Conservation (phyloP, 35 echinoderm and acorn worm genomes). For the Nesometra sesokonis region DNA sequence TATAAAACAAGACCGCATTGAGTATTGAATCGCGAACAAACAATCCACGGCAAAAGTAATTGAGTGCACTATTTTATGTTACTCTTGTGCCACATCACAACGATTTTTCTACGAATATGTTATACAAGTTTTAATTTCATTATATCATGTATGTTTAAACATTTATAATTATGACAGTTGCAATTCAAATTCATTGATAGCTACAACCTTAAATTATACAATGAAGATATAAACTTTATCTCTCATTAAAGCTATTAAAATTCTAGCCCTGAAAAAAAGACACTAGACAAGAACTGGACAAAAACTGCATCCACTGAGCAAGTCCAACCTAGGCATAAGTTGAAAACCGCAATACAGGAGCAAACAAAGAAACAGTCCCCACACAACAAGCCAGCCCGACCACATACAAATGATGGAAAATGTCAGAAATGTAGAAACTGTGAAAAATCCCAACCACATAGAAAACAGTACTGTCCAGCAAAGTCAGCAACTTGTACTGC, state of each 20-base stretch:
- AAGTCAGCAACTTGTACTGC: background rate
- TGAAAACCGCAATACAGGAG: background rate
- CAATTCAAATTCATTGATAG: too few species aligned
- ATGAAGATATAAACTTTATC: background rate
- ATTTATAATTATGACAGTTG: too few species aligned
- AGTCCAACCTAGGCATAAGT: background rate
- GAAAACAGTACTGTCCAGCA: constrained; percentile 3
- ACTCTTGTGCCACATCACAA: too few species aligned
- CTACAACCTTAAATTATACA: background rate
- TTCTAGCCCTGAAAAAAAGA: background rate
- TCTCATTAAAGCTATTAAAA: background rate
- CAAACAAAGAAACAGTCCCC: background rate
- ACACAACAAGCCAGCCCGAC: background rate
- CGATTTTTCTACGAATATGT: too few species aligned
- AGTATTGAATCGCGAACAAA: background rate
- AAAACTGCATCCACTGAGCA: background rate
- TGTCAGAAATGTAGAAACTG: background rate
- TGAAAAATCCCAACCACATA: background rate
- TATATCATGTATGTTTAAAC: too few species aligned
- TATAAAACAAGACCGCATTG: background rate
- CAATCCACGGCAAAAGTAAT: background rate
- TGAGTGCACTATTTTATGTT: background rate
- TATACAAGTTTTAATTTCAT: too few species aligned
- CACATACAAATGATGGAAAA: background rate
- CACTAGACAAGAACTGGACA: background rate